Evolutionary conservation across 2,888 invertebrate genomes (phyloP).

Genomic region (Microdon myrmicae): DNA sequence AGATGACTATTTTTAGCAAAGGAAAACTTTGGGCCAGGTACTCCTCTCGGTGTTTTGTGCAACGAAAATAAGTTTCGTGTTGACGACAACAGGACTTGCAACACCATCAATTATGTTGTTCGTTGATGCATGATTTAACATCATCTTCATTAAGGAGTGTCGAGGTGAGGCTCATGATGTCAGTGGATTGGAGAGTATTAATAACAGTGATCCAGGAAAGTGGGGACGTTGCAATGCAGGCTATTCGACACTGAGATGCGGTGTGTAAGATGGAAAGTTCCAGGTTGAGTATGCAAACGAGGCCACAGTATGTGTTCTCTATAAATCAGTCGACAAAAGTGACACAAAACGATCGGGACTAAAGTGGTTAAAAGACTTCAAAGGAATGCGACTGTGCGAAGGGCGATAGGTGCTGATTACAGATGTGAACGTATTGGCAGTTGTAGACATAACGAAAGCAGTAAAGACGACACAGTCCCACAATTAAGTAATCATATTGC

Average conservation of each 20-base stretch:
- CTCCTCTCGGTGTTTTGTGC: no score
- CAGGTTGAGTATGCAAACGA: no score
- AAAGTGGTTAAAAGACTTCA: constrained; percentile 37
- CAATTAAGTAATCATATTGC: no score
- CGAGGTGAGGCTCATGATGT: constrained; percentile 35
- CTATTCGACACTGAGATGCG: constrained; percentile 38
- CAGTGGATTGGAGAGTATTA: constrained; percentile 29
- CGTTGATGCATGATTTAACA: constrained; percentile 25
- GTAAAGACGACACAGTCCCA: no score
- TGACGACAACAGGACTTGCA: constrained; percentile 2
- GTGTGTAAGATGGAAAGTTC: constrained; percentile 18
- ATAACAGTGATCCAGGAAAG: constrained; percentile 25
- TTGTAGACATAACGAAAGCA: no score
- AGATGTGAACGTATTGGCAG: constrained; percentile 33
- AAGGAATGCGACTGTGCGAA: constrained; percentile 14
- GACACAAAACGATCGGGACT: constrained; percentile 35
- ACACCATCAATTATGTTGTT: constrained; percentile 11
- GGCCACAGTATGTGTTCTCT: constrained; percentile 12
- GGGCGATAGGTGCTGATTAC: constrained; percentile 11
- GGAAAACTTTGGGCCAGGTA: no score
- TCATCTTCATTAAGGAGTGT: constrained; percentile 39
- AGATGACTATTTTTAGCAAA: no score
- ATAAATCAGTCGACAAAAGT: constrained; percentile 31
- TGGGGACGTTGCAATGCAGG: constrained; percentile 3
- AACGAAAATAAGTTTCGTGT: neutral